Percentiles rank a stretch among this genome's conserved stretches.
phyloP scores from a whole-genome alignment of 35 echinoderm and acorn worm species.

The Hemicentrotus pulcherrimus region DNA sequence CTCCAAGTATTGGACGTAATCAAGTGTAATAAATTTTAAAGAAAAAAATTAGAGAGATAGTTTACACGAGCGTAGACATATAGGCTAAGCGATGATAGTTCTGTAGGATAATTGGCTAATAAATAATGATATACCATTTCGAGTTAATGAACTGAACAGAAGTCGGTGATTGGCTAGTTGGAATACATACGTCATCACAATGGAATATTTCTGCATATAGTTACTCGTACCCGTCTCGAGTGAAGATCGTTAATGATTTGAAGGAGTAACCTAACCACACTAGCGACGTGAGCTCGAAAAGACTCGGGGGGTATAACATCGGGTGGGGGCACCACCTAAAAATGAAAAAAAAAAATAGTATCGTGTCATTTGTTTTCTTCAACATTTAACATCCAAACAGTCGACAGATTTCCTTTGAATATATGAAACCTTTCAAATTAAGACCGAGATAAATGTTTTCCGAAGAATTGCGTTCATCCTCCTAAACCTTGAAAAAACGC shows the following conservation, averaged over 20 bases:
- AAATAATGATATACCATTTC: background rate
- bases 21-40: background rate
- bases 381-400: no score
- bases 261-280: background rate
- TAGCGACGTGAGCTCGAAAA: background rate
- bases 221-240: background rate
- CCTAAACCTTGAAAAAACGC: no score
- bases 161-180: background rate
- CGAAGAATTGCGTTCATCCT: no score
- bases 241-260: background rate
- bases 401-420: no score
- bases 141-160: background rate
- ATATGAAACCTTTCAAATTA: no score
- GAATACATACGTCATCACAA: background rate
- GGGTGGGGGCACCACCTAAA: background rate
- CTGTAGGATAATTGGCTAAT: background rate
- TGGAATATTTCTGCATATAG: background rate
- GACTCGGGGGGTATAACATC: background rate
- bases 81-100: background rate
- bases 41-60: background rate
- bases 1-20: background rate
- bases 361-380: background rate
- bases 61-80: background rate
- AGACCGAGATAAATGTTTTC: no score
- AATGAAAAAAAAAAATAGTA: background rate